Evolutionary conservation across 2,797 vertebrate species (phyloP).

Genomic region (Diglossa cyanea): DNA sequence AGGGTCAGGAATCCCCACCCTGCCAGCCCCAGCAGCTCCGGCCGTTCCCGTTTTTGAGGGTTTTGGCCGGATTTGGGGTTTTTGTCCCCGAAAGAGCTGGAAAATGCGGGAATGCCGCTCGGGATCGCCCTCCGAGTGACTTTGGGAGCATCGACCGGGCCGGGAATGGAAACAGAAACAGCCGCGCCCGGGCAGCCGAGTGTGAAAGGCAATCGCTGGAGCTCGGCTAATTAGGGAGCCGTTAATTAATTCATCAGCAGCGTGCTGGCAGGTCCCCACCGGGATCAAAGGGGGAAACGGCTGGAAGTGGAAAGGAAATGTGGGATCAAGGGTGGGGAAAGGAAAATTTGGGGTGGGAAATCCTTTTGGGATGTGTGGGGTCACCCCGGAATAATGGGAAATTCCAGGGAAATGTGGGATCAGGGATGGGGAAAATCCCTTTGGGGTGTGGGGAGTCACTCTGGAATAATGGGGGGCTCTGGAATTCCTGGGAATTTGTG

Average conservation of each 20-base stretch:
- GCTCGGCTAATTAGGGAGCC: neutral
- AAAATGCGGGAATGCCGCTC: neutral
- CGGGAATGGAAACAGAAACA: neutral
- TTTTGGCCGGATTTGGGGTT: neutral
- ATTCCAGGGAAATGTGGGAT: neutral
- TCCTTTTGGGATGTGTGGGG: accelerated
- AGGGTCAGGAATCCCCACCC: neutral
- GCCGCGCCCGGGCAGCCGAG: neutral
- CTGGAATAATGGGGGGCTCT: too few species aligned
- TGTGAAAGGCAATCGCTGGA: conserved; percentile 62
- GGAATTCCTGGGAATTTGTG: too few species aligned
- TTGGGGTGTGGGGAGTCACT: too few species aligned
- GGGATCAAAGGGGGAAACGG: neutral
- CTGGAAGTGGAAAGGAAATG: neutral
- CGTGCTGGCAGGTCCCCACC: neutral
- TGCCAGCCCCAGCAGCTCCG: neutral
- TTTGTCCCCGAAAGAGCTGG: neutral
- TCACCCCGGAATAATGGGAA: accelerated
- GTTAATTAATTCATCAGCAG: neutral
- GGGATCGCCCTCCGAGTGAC: conserved; percentile 36
- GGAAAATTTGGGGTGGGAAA: neutral
- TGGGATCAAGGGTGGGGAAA: neutral
- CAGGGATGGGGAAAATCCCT: too few species aligned
- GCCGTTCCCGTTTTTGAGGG: accelerated
- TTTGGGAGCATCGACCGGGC: conserved; percentile 60